Base-by-base conservation (phyloP, 2,888 invertebrate genomes). In the Eupithecia dodoneata region DNA sequence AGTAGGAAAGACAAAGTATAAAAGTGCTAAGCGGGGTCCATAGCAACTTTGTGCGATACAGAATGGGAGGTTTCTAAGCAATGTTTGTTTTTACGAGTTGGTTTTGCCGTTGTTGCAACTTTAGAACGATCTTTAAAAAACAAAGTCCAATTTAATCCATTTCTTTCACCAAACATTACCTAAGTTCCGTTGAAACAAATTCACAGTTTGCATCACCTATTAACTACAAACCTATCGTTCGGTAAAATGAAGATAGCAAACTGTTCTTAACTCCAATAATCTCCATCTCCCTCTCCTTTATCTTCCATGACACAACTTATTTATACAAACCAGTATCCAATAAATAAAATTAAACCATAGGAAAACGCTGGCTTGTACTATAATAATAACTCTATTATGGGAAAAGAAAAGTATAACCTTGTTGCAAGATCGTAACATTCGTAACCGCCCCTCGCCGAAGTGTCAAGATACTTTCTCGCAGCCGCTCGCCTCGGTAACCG, bases 1-100 rank as follows among this genome's bases (percentile, higher is more conserved):
- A 13, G 65, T 42, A 71, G n/a, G 42, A 55, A 71, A 41, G 42
- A n/a, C 71, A 44, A 59, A 44, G 71, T 71, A 71, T 70, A 49
- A 71, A 71, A 49, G 49, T 49, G 6, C 66, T 41, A 66, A 41
- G 7, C 3, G 12, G 42, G 13, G 41, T 30, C 13, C 41, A 66
- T 66, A 66, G 12, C 15, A 66, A 66, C 66, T 15, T 71, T 71
- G 15, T 71, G 13, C 7, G 47, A 10, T 49, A 70, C 70, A 42
- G 66, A 66, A 66, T 41, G 15, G 42, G 66, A 66, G 66, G 66
- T 42, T 66, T 63, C 30, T 63, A 63, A 63, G 63, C 63, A 63
- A 63, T 63, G 63, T 63, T 63, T 63, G 63, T 63, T 30, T 55
- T 63, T 30, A 63, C 30, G 63, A 63, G 63, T 63, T 63, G 30